phyloP scores from a whole-genome alignment of 2,113 vertebrate species.

The Salvelinus fontinalis region DNA sequence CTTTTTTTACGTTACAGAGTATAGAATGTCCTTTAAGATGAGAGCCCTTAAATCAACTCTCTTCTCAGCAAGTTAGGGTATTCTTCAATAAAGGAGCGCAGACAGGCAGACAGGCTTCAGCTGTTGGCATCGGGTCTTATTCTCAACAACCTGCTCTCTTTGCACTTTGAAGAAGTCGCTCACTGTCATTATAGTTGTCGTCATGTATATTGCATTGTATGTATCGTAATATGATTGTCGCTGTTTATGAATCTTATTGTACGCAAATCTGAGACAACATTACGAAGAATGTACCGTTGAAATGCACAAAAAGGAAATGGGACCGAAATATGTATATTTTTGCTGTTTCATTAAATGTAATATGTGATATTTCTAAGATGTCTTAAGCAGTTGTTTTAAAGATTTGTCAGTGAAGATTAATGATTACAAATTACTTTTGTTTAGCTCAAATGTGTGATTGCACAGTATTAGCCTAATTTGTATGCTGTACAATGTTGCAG shows the following conservation, averaged over 20 bases:
- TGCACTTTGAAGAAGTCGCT: slow-evolving; percentile 75
- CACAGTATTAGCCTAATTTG: slow-evolving; percentile 77
- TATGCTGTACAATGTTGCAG: slow-evolving; percentile 64
- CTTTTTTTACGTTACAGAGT: slow-evolving; percentile 58
- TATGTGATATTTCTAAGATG: slow-evolving; percentile 54
- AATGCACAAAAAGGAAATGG: slow-evolving; percentile 73
- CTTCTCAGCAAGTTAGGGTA: slow-evolving; percentile 47
- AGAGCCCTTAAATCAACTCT: slow-evolving; percentile 40
- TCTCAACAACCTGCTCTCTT: slow-evolving; percentile 62
- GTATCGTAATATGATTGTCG: slow-evolving; percentile 34
- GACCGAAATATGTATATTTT: slow-evolving; percentile 60
- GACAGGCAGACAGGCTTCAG: not conserved
- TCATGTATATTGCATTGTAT: slow-evolving; percentile 17
- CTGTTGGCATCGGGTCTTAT: slow-evolving; percentile 62
- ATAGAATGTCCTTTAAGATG: slow-evolving; percentile 40
- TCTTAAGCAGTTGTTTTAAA: slow-evolving; percentile 55
- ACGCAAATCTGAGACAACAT: slow-evolving; percentile 53
- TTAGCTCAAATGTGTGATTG: slow-evolving; percentile 67
- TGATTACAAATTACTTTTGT: slow-evolving; percentile 59
- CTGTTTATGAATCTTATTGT: slow-evolving; percentile 52
- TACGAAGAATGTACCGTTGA: slow-evolving; percentile 63
- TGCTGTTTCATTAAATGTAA: slow-evolving; percentile 56
- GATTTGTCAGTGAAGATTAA: slow-evolving; percentile 57
- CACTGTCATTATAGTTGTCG: slow-evolving; percentile 46
- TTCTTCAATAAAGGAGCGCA: not conserved